phyloP scores from a whole-genome alignment of 2,113 vertebrate genomes.

The Malurus elegans region DNA sequence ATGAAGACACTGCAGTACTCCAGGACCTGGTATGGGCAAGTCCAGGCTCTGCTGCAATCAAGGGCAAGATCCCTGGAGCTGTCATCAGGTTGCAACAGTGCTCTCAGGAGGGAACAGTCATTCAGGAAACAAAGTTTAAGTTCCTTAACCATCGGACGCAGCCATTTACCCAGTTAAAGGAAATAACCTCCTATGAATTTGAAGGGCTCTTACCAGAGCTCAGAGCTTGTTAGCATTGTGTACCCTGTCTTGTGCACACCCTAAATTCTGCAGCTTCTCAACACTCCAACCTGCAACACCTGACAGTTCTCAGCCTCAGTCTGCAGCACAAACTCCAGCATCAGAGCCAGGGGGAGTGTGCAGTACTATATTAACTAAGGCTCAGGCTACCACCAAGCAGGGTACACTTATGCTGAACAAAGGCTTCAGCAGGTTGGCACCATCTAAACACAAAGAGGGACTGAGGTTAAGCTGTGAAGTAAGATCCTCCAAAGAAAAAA shows the following conservation, averaged over 20 bases:
- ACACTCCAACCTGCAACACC: background rate
- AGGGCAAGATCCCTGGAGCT: background rate
- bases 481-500: background rate
- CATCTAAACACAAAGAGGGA: background rate
- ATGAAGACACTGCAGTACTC: background rate
- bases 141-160: background rate
- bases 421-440: background rate
- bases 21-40: background rate
- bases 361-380: background rate
- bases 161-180: background rate
- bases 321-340: background rate
- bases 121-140: background rate
- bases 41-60: background rate
- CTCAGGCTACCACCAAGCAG: background rate
- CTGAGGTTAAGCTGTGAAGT: background rate
- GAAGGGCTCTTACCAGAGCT: background rate
- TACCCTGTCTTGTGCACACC: background rate
- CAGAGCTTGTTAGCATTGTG: background rate
- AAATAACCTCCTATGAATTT: background rate
- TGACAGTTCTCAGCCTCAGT: background rate
- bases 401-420: background rate
- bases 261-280: background rate
- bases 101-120: background rate
- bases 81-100: background rate
- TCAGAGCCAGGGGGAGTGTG: background rate